These are phyloP conservation scores for Cyanoramphus novaezelandiae DNA, from an alignment of 2,113 vertebrate species.

Conservation along the genomic window DNA sequence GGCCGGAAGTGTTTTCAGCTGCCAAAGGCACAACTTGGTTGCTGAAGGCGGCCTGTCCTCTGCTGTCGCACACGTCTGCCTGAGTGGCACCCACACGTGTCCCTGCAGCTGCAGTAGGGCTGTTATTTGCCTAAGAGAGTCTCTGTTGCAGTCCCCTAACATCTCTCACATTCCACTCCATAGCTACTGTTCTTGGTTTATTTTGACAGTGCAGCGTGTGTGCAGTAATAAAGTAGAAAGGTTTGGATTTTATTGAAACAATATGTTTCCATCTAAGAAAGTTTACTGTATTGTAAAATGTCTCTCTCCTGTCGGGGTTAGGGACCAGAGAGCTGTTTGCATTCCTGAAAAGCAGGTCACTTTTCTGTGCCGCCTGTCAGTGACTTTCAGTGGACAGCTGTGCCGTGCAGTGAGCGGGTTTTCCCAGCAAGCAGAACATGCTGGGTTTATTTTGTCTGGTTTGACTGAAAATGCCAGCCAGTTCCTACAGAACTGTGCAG, in stretches of 20 bases:
- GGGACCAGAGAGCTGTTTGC: not conserved
- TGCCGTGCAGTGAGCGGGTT: not conserved
- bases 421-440: not conserved
- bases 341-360: not conserved
- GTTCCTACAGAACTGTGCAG: fast-evolving
- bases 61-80: not conserved
- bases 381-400: fast-evolving
- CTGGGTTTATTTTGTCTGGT: not conserved
- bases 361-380: not conserved
- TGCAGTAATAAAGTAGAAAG: not conserved
- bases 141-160: not conserved
- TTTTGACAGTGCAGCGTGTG: not conserved
- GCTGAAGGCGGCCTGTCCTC: not conserved
- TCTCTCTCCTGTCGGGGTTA: not conserved
- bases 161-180: not conserved
- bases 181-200: not conserved
- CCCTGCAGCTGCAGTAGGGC: not conserved
- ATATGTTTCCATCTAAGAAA: not conserved
- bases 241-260: not conserved
- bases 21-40: not conserved
- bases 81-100: not conserved
- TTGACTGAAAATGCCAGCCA: not conserved
- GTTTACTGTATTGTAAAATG: not conserved
- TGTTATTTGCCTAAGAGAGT: not conserved
- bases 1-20: not conserved